Evolutionary conservation across 2,888 invertebrate genomes (phyloP), one percentile per base, ranked within the genome.

Genomic region (Polyommatus iphigenia): DNA sequence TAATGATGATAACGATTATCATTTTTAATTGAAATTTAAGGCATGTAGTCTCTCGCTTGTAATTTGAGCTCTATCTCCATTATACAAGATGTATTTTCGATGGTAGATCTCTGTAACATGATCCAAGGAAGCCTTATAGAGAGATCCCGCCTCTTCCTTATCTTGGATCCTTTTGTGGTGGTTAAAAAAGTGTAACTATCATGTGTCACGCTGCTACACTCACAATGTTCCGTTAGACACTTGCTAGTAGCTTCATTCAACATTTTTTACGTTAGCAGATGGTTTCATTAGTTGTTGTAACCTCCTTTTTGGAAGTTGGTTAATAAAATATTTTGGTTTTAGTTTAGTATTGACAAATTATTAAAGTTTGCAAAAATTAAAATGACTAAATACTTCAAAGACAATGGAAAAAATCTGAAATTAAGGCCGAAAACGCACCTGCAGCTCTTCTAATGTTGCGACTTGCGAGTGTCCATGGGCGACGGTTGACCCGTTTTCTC

Each of bases 141-240:
- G 75, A 75, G 20, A 54, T 50, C 75, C 46, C 75, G 75, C 75
- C 75, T 13, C 29, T 75, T 75, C 54, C 75, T 50, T 50, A 24
- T 75, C 54, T 75, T 13, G 3, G 24, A 18, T 50, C 29, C 75
- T 75, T 75, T 75, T 75, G 75, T 75, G 75, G 54, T 29, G 54
- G 50, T 50, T 72, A 41, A 75, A 75, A 75, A 54, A 75, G 75
- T 75, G 54, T 75, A n/a, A 29, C 50, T 75, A 75, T 75, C 75
- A 29, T 13, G 29, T 75, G 18, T 75, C 75, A 36, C 10, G 29
- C 41, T 41, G 36, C 20, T 8, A 59, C 59, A 67, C 15, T 29
- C 29, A 13, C 67, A 6, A 32, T 18, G 67, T 67, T 67, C 72
- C 72, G 41, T 72, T 72, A 71, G 71, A 67, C 67, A 32, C 67